Evolutionary conservation across 2,888 invertebrate genomes (phyloP), one percentile per base, ranked within the genome.

Genomic region (Sesamia inferens): DNA sequence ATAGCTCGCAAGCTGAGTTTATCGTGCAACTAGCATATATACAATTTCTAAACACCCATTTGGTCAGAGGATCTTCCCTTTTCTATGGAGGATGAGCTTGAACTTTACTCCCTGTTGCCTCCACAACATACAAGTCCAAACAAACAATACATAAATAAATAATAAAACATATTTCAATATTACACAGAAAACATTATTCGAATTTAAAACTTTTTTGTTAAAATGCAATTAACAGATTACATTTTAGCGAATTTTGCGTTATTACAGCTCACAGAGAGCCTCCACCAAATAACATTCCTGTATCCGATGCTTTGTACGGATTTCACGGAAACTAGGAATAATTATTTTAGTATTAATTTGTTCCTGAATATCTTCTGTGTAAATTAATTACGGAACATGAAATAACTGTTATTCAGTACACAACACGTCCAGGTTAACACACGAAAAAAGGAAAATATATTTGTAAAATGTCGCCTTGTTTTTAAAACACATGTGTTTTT

Each of bases 121-220:
- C 31, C 31, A 31, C 31, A 10, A 10, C 2, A 16, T 19, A 11
- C 22, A 16, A 66, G n/a, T n/a, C 39, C 39, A 51, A 22, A 42
- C 24, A 42, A 55, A 54, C 8, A 44, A 67, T 68, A 5, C 3
- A 54, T n/a, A 7, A 14, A 7, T 13, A 10, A 59, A 16, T n/a
- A n/a, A 14, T 24, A 48, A 11, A 39, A 64, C 31, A 31, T 31
- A 31, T 31, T 31, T 44, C 24, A 44, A 22, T 22, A 66, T 14
- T 11, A 22, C 7, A 48, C 47, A 13, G 14, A 62, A 73, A 48
- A 47, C 14, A 61, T 55, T 54, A 54, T 55, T 63, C 64, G 22
- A 75, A 76, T 75, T 69, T 19, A 59, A 69, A 61, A 39, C 22
- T 8, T 62, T 16, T 24, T 61, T 73, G 54, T 66, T 78, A 31